These are phyloP conservation scores for Astropecten irregularis DNA, from an alignment of 53 echinoderm and acorn worm genomes.

Conservation along the genomic window DNA sequence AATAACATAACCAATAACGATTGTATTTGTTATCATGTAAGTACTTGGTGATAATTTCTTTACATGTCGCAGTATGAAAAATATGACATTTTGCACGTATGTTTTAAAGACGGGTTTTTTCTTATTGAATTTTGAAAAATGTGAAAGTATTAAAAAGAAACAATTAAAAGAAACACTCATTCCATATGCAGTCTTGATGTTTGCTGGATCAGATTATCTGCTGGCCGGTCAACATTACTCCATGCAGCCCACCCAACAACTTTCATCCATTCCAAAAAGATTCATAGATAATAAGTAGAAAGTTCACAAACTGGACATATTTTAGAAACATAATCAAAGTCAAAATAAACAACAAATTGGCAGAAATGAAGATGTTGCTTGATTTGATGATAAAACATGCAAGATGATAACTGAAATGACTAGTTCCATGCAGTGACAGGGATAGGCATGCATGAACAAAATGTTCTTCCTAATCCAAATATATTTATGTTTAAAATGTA, in stretches of 20 bases:
- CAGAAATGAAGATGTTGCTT: constrained; percentile 20
- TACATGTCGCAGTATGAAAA: too few species aligned
- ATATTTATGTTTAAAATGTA: too few species aligned
- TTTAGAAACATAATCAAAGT: background rate
- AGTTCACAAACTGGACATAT: background rate
- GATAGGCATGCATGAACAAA: too few species aligned
- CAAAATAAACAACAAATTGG: constrained; percentile 8
- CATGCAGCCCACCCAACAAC: constrained; percentile 7
- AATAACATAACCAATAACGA: too few species aligned
- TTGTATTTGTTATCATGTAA: too few species aligned
- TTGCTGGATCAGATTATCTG: background rate
- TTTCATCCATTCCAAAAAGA: background rate
- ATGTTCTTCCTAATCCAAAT: too few species aligned
- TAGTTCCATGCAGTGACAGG: too few species aligned
- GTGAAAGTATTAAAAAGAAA: background rate
- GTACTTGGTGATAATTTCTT: too few species aligned
- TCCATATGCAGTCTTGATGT: background rate
- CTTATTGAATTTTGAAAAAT: too few species aligned
- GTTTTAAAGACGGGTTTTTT: too few species aligned
- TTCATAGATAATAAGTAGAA: background rate
- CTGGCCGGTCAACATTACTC: background rate
- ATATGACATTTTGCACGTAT: too few species aligned
- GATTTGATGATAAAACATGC: background rate
- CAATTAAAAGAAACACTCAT: background rate
- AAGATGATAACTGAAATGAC: too few species aligned